Percentiles rank a stretch among this genome's conserved stretches.
Evolutionary conservation across 1,140 invertebrate species (phyloP).

Genomic region (Neuroterus valhalla): DNA sequence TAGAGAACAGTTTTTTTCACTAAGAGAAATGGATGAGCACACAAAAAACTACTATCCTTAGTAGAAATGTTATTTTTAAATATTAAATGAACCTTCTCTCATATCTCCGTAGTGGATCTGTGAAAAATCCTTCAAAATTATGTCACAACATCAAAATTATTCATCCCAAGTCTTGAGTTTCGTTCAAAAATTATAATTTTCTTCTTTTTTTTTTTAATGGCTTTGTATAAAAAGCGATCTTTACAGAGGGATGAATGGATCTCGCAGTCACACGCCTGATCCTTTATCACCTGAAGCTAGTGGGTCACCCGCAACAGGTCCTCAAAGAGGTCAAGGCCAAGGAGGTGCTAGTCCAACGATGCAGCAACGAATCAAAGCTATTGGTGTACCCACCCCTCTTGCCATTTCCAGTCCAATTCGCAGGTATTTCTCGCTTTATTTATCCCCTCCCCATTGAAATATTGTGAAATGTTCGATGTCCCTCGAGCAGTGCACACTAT

Average conservation of each 20-base stretch:
- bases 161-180: too few relatives aligned
- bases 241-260: conserved; percentile 77
- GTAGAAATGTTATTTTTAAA: too few relatives aligned
- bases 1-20: too few relatives aligned
- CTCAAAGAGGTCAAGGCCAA: conserved; percentile 72
- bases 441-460: background rate
- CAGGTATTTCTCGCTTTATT: conserved; percentile 76
- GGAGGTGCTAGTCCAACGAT: conserved; percentile 85
- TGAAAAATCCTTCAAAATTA: too few relatives aligned
- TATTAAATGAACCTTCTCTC: too few relatives aligned
- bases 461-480: conserved; percentile 26
- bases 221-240: conserved; percentile 33
- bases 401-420: conserved; percentile 89
- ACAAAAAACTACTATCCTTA: too few relatives aligned
- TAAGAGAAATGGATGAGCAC: too few relatives aligned
- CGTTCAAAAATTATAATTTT: conserved; percentile 3
- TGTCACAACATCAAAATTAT: too few relatives aligned
- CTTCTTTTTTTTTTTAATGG: conserved; percentile 4
- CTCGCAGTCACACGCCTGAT: conserved; percentile 83
- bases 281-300: conserved; percentile 77
- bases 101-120: too few relatives aligned
- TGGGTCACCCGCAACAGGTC: conserved; percentile 72
- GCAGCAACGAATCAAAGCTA: conserved; percentile 91
- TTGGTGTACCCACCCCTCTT: conserved; percentile 91
- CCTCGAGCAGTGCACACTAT: conserved; percentile 34